A percentile compares a stretch with the other conserved stretches of the same genome.
phyloP scores from a whole-genome alignment of 2,888 invertebrate species.

The Sarcophaga carnaria region DNA sequence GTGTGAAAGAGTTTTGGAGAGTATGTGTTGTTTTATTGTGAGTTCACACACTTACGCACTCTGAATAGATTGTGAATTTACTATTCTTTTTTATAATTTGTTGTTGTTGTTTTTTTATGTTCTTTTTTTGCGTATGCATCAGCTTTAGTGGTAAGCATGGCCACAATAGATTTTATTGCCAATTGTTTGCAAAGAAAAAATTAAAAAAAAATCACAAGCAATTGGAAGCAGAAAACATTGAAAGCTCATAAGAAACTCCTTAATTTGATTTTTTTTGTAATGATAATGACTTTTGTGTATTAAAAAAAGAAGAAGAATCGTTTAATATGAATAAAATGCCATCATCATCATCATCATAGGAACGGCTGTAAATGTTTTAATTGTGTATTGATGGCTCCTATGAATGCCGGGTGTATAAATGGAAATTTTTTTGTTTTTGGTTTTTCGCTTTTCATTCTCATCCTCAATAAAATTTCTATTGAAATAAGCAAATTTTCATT shows the following conservation, averaged over 20 bases:
- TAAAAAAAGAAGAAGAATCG: no score
- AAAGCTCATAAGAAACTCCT: not conserved
- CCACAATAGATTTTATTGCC: slow-evolving; percentile 5
- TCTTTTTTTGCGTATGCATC: not conserved
- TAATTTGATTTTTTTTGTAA: no score
- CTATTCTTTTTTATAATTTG: not conserved
- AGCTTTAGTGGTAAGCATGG: not conserved
- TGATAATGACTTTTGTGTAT: no score
- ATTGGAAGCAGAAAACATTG: slow-evolving; percentile 4
- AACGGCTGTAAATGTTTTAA: no score
- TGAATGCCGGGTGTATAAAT: no score
- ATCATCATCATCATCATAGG: no score
- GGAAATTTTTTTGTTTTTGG: not conserved
- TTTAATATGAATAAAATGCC: no score
- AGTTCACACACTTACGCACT: slow-evolving; percentile 5
- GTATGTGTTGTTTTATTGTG: slow-evolving; percentile 9
- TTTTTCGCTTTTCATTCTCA: slow-evolving; percentile 52
- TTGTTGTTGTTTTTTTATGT: not conserved
- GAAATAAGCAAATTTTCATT: slow-evolving; percentile 7
- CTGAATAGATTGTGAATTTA: slow-evolving; percentile 24
- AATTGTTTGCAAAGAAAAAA: slow-evolving; percentile 38
- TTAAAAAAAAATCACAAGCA: not conserved
- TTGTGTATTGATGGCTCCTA: no score
- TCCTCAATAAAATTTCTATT: slow-evolving; percentile 58
- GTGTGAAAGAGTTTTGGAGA: not conserved